phyloP scores from a whole-genome alignment of 2,888 invertebrate species.

The Agapostemon virescens region DNA sequence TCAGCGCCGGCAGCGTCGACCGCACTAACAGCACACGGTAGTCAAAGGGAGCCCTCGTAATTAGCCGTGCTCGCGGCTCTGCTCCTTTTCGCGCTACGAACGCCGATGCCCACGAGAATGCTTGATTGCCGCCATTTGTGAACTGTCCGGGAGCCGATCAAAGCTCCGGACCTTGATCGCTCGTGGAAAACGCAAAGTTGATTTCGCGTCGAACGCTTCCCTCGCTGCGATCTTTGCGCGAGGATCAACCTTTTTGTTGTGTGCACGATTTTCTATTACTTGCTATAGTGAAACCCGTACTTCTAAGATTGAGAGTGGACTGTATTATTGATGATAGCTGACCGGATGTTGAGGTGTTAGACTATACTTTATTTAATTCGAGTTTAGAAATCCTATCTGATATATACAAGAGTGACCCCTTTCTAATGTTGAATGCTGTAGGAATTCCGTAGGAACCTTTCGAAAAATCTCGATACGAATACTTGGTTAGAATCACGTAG shows the following conservation, averaged over 20 bases:
- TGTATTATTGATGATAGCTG: too few relatives aligned
- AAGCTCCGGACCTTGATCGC: conserved; percentile 26
- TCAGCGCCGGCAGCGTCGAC: conserved; percentile 62
- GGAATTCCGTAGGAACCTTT: too few relatives aligned
- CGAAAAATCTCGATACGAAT: too few relatives aligned
- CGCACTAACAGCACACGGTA: conserved; percentile 70
- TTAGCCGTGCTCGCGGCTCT: conserved; percentile 68
- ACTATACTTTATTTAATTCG: too few relatives aligned
- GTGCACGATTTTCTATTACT: too few relatives aligned
- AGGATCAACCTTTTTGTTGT: neutral
- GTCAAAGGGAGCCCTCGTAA: conserved; percentile 74
- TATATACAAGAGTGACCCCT: too few relatives aligned
- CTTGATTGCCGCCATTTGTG: conserved; percentile 53
- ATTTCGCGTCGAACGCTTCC: neutral
- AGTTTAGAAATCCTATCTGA: too few relatives aligned
- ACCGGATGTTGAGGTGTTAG: too few relatives aligned
- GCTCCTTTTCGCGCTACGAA: conserved; percentile 50
- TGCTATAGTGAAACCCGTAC: too few relatives aligned
- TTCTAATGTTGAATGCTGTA: too few relatives aligned
- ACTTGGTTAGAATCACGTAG: too few relatives aligned
- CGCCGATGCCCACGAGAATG: conserved; percentile 31
- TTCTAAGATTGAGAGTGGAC: too few relatives aligned
- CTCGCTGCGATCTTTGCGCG: neutral
- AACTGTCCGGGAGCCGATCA: conserved; percentile 54
- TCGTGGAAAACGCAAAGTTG: neutral